Percentiles rank a stretch among this genome's conserved stretches.
These are phyloP conservation scores for Teleogryllus oceanicus DNA, from an alignment of 2,888 invertebrate genomes.

Conservation along the genomic window DNA sequence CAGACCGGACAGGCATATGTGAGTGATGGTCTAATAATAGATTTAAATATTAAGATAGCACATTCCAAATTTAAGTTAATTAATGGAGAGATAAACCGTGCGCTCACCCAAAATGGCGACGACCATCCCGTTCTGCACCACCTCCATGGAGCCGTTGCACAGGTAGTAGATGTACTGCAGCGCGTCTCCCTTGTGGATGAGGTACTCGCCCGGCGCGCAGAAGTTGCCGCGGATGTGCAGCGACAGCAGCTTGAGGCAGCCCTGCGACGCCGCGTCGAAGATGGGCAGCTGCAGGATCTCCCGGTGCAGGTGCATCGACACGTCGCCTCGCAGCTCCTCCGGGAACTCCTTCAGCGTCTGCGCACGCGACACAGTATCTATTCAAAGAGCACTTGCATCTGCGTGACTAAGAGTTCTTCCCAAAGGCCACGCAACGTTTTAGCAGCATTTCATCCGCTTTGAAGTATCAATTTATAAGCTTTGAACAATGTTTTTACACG, in stretches of 20 bases:
- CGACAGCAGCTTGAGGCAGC: constrained; percentile 87
- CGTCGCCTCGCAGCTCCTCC: constrained; percentile 90
- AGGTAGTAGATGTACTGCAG: constrained; percentile 91
- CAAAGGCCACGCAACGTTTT: no score
- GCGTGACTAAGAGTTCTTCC: background rate
- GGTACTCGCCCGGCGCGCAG: constrained; percentile 92
- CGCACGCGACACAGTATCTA: constrained; percentile 41
- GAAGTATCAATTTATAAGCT: no score
- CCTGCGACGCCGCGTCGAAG: constrained; percentile 91
- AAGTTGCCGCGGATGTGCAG: constrained; percentile 91
- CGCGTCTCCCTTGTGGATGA: constrained; percentile 92
- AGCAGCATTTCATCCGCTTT: no score
- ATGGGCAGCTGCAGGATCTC: constrained; percentile 92
- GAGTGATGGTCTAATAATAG: no score
- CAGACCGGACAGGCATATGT: no score
- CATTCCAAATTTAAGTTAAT: no score
- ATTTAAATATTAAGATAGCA: no score
- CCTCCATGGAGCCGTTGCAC: constrained; percentile 96
- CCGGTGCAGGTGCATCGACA: constrained; percentile 91
- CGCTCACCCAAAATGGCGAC: constrained; percentile 87
- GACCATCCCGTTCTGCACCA: constrained; percentile 93
- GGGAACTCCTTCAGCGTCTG: constrained; percentile 94
- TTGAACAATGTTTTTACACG: no score
- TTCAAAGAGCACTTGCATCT: background rate
- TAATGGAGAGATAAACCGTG: no score